Evolutionary conservation across 2,113 vertebrate species (phyloP).

Genomic region (Conger conger): DNA sequence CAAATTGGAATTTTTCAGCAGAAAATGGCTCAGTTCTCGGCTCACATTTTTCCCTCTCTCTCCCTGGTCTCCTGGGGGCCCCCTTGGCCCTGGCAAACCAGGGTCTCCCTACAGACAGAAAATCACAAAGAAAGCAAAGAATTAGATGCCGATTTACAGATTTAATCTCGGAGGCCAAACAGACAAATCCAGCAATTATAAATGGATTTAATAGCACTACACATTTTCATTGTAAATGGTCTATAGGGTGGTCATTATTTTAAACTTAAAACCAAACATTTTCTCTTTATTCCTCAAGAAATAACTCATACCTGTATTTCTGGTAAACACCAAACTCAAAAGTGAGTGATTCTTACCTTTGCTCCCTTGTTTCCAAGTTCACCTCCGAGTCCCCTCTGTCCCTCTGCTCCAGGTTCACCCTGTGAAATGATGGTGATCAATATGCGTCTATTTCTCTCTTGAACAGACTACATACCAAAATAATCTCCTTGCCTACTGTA

Average conservation of each 20-base stretch:
- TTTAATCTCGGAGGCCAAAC: not conserved
- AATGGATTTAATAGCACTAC: not conserved
- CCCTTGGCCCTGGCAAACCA: constrained; percentile 87
- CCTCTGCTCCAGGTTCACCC: constrained; percentile 90
- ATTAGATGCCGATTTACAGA: not conserved
- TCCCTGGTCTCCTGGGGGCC: constrained; percentile 74
- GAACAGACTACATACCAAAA: not conserved
- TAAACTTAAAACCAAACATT: too few relatives aligned
- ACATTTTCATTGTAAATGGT: not conserved
- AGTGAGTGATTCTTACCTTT: constrained; percentile 66
- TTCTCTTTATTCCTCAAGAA: too few relatives aligned
- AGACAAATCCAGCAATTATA: not conserved
- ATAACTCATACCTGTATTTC: not conserved
- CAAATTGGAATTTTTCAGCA: not conserved
- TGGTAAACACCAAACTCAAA: not conserved
- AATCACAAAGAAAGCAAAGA: not conserved
- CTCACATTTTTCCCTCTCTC: constrained; percentile 82
- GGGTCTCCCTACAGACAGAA: constrained; percentile 78
- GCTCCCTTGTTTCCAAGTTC: constrained; percentile 85
- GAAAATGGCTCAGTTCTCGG: not conserved
- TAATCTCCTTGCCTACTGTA: not conserved
- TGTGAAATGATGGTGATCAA: constrained; percentile 51
- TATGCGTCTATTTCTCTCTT: not conserved
- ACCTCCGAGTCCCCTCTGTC: constrained; percentile 81
- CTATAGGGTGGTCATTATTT: not conserved